Conservation (phyloP, 1,140 invertebrate genomes). For the Teleogryllus occipitalis region DNA sequence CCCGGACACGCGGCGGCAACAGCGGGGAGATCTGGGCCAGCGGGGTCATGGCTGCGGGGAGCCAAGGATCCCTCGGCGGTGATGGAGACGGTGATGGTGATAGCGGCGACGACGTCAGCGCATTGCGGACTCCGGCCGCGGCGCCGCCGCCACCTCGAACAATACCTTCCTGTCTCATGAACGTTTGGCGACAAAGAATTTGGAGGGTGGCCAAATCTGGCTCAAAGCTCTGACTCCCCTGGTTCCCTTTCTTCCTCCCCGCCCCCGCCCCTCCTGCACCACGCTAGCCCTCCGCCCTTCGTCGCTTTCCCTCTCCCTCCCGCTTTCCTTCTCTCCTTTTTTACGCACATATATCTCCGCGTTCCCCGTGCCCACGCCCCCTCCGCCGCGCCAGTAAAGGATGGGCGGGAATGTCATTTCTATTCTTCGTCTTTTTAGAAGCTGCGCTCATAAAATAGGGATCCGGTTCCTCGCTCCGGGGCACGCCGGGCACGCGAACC, state of each 20-base stretch:
- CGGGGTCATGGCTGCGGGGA: no score
- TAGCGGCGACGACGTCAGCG: no score
- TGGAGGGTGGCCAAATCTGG: constrained; percentile 14
- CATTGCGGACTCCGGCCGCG: background rate
- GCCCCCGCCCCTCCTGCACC: background rate
- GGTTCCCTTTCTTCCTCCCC: no score
- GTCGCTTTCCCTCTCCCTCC: background rate
- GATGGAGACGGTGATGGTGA: no score
- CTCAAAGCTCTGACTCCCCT: background rate
- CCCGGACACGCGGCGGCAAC: no score
- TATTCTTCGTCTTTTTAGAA: constrained; percentile 10
- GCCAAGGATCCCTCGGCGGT: no score
- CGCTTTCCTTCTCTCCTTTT: background rate
- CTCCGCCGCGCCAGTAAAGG: background rate
- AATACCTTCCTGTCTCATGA: constrained; percentile 9
- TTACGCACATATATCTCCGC: background rate
- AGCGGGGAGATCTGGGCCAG: no score
- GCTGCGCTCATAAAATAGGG: constrained; percentile 8
- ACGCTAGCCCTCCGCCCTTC: no score
- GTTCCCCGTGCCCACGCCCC: background rate
- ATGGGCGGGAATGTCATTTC: constrained; percentile 10
- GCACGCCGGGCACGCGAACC: background rate
- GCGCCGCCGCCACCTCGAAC: constrained; percentile 4
- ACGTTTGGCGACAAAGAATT: constrained; percentile 17
- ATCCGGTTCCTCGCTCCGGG: background rate